Evolutionary conservation across 2,888 invertebrate species (phyloP).

Genomic region (Taphrorychus bicolor): DNA sequence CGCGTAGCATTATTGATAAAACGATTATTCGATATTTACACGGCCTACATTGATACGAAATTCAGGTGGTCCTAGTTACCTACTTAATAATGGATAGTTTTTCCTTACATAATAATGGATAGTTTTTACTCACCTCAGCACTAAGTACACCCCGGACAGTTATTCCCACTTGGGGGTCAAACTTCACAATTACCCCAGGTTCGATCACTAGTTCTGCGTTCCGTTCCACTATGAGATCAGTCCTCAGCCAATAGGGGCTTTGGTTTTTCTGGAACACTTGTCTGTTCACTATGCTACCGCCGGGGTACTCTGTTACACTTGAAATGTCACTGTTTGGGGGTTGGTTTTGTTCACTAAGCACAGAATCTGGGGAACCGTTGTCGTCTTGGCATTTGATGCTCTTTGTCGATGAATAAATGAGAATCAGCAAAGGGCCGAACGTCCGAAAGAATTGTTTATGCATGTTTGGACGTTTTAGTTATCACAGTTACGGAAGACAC

Average conservation of each 20-base stretch:
- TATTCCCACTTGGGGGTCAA: conserved; percentile 92
- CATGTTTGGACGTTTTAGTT: neutral
- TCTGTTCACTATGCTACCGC: conserved; percentile 67
- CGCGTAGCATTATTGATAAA: neutral
- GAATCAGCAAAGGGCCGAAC: neutral
- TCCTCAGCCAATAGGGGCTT: conserved; percentile 80
- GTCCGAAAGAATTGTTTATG: conserved; percentile 6
- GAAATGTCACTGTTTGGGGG: conserved; percentile 3
- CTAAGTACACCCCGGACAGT: conserved; percentile 88
- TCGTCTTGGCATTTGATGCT: conserved; percentile 4
- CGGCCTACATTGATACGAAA: neutral
- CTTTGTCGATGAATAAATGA: neutral
- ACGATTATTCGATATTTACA: neutral
- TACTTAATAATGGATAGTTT: too few species aligned
- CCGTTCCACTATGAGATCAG: conserved; percentile 80
- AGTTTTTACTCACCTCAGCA: conserved; percentile 81
- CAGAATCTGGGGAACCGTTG: too few species aligned
- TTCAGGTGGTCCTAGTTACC: neutral
- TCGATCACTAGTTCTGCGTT: conserved; percentile 85
- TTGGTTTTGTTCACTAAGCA: conserved; percentile 13
- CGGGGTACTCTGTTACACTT: conserved; percentile 65
- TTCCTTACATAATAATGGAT: too few species aligned
- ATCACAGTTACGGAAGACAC: neutral
- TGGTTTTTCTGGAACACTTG: conserved; percentile 63
- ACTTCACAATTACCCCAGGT: conserved; percentile 87